Percentiles rank a stretch among this genome's conserved stretches.
Conservation (phyloP, 2,113 vertebrate species). For the Pseudopipra pipra region DNA sequence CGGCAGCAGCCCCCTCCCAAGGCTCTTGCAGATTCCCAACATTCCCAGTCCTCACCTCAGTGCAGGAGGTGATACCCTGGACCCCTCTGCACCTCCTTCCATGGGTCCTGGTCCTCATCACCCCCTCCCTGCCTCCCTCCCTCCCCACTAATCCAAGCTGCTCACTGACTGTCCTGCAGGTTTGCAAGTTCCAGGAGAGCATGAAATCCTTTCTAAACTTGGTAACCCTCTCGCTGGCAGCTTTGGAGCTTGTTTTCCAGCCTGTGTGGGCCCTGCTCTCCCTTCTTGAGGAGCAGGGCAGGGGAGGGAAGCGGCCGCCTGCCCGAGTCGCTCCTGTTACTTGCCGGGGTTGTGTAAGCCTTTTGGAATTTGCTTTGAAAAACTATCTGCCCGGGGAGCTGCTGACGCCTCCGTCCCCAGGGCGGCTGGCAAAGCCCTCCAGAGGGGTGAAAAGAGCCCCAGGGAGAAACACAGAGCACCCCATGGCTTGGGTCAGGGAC, state of each 20-base stretch:
- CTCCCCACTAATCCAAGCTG: not conserved
- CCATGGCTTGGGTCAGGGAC: not conserved
- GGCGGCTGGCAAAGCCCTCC: not conserved
- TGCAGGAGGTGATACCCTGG: too few species aligned
- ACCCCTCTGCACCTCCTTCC: not conserved
- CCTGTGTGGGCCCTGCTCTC: not conserved
- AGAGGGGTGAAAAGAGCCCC: not conserved
- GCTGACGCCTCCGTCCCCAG: not conserved
- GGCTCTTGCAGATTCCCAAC: not conserved
- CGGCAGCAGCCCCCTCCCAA: not conserved
- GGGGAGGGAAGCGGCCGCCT: not conserved
- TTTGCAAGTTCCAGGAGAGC: conserved; percentile 2
- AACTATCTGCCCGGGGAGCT: conserved; percentile 26
- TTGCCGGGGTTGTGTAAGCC: conserved; percentile 43
- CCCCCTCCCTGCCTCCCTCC: not conserved
- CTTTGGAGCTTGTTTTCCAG: conserved; percentile 42
- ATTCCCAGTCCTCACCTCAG: accelerated
- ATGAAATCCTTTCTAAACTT: conserved; percentile 54
- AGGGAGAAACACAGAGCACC: not conserved
- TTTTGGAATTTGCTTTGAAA: conserved; percentile 67
- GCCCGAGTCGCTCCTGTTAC: conserved; percentile 2
- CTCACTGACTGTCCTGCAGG: not conserved
- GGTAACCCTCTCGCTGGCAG: not conserved
- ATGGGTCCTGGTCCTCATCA: too few species aligned
- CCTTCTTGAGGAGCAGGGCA: conserved; percentile 28